These are phyloP conservation scores for Anolis apletophallus DNA, from an alignment of 2,797 vertebrate genomes.

Conservation along the genomic window DNA sequence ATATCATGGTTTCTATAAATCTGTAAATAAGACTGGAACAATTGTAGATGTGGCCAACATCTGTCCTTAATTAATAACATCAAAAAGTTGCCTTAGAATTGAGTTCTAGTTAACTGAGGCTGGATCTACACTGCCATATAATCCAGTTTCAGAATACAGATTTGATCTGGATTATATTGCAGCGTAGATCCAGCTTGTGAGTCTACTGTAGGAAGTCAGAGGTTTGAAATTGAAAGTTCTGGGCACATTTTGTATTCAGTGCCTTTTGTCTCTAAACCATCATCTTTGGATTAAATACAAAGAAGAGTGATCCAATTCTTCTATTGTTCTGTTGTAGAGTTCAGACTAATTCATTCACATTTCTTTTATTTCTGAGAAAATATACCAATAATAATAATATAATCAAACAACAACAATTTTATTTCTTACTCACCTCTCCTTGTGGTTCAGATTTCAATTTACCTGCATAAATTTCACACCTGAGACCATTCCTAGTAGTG, in stretches of 20 bases:
- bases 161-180: too few relatives aligned
- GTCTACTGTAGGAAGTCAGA: background rate
- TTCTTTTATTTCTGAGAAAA: background rate
- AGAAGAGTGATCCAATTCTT: background rate
- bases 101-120: too few relatives aligned
- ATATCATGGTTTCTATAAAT: background rate
- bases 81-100: background rate
- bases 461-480: background rate
- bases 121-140: too few relatives aligned
- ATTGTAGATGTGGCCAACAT: background rate
- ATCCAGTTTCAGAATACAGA: too few relatives aligned
- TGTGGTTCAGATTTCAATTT: background rate
- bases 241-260: background rate
- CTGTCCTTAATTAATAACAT: background rate
- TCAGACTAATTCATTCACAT: background rate
- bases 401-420: too few relatives aligned
- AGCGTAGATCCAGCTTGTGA: too few relatives aligned
- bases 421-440: too few relatives aligned
- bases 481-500: background rate
- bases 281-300: background rate
- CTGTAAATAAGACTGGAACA: background rate
- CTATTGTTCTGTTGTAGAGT: background rate
- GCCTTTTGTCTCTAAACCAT: background rate
- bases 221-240: background rate
- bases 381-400: background rate